Percentiles rank a stretch among this genome's conserved stretches.
phyloP scores from a whole-genome alignment of 2,888 invertebrate genomes.

The Rapana venosa region DNA sequence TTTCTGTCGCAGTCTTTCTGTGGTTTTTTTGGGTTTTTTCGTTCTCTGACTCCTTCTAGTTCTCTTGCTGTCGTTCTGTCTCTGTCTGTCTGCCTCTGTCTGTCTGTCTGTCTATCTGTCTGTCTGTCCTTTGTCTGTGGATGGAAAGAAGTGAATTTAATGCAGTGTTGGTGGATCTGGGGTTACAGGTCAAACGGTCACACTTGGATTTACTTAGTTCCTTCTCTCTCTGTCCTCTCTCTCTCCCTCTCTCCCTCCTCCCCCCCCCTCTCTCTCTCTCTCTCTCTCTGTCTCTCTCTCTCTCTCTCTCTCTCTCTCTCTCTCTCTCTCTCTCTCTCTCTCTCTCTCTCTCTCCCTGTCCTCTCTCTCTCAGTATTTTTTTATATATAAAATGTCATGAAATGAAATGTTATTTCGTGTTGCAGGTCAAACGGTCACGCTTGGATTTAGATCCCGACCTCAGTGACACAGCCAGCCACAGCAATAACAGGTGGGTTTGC shows the following conservation, averaged over 20 bases:
- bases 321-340: background rate
- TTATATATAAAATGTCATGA: too few relatives aligned
- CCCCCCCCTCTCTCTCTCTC: background rate
- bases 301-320: background rate
- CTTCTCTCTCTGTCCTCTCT: background rate
- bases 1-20: slow-evolving; percentile 36
- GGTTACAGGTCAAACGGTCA: background rate
- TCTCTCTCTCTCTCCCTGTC: background rate
- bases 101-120: background rate
- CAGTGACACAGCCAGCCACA: slow-evolving; percentile 37
- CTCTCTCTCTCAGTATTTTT: too few relatives aligned
- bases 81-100: background rate
- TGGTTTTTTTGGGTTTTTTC: slow-evolving; percentile 21
- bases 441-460: slow-evolving; percentile 45
- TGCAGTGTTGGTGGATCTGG: background rate
- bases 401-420: slow-evolving; percentile 22
- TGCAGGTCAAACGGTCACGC: slow-evolving; percentile 50
- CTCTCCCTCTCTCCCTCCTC: background rate
- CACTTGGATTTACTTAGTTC: too few relatives aligned
- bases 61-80: background rate
- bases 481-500: slow-evolving; percentile 48
- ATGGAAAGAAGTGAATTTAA: background rate
- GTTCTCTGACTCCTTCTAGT: slow-evolving; percentile 6
- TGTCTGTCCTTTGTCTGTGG: too few relatives aligned
- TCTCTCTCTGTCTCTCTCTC: background rate